Base-by-base conservation (phyloP, 2,797 vertebrate genomes). In the Rhinogobio ventralis region DNA sequence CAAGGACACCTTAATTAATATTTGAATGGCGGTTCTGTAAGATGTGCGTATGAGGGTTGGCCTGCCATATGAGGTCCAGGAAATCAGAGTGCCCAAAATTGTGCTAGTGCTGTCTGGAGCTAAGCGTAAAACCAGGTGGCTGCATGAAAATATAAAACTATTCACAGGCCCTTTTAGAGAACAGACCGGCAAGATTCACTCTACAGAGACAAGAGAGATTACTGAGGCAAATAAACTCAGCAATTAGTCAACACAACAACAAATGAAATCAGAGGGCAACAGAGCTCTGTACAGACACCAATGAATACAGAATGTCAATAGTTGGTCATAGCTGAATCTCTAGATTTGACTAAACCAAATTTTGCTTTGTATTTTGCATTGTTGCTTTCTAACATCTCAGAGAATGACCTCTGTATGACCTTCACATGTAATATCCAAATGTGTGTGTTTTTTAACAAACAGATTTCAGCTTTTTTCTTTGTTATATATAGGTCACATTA, bases 1-100 rank as follows among this genome's bases (percentile, higher is more conserved):
- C 92, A 92, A 91, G 91, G 90, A 90, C 89, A 88, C 84, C 87
- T 92, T 93, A 93, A 94, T 94, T 93, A 93, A 92, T 86, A 85
- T 86, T 57, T 46, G 23, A 83, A 74, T 51, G 17, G 36, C 30
- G 39, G 39, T 66, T 73, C 67, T 78, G 14, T 46, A 86, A 42
- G 74, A 57, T 80, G 77, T 23, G 36, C 30, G 78, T 64, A 42
- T n/a, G 57, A 7, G 55, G 57, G 19, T 46, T 53, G 23, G 57
- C 57, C 45, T 39, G 71, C 55, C 23, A 33, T 23, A 72, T 60
- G 36, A 5, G 17, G 39, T n/a, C 53, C 51, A 81, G 19, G 53
- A 72, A 46, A 10, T 28, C 17, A 25, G 79, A 72, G 51, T 46
- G 53, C 20, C 39, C 51, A 81, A 28, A 72, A 45, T 11, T 42